phyloP scores from a whole-genome alignment of 2,888 invertebrate genomes.

The Magallana nippona region DNA sequence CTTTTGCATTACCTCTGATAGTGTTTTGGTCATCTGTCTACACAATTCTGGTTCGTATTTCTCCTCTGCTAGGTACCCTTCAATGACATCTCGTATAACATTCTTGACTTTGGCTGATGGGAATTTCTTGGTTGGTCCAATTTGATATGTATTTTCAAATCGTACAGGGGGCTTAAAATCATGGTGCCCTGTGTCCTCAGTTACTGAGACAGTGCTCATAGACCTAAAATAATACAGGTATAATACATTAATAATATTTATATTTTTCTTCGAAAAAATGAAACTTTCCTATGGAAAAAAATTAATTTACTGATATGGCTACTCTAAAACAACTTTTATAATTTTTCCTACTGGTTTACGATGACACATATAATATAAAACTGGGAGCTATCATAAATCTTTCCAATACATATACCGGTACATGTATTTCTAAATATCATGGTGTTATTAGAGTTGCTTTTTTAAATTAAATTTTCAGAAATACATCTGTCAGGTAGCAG shows the following conservation, averaged over 20 bases:
- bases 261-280: not conserved
- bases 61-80: slow-evolving; percentile 77
- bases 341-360: no score
- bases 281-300: no score
- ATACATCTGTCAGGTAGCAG: no score
- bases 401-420: no score
- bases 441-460: no score
- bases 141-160: slow-evolving; percentile 78
- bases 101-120: slow-evolving; percentile 71
- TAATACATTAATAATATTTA: not conserved
- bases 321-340: no score
- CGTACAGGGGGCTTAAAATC: slow-evolving; percentile 69
- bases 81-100: slow-evolving; percentile 77
- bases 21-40: slow-evolving; percentile 79
- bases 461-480: no score
- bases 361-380: no score
- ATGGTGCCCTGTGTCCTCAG: slow-evolving; percentile 76
- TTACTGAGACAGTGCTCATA: slow-evolving; percentile 77
- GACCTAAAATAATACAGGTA: slow-evolving; percentile 63
- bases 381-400: no score
- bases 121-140: slow-evolving; percentile 72
- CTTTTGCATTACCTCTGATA: slow-evolving; percentile 74
- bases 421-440: no score
- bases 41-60: slow-evolving; percentile 78
- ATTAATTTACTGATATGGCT: no score